These are phyloP conservation scores for Phortica magna DNA, from an alignment of 2,888 invertebrate genomes.

Conservation along the genomic window DNA sequence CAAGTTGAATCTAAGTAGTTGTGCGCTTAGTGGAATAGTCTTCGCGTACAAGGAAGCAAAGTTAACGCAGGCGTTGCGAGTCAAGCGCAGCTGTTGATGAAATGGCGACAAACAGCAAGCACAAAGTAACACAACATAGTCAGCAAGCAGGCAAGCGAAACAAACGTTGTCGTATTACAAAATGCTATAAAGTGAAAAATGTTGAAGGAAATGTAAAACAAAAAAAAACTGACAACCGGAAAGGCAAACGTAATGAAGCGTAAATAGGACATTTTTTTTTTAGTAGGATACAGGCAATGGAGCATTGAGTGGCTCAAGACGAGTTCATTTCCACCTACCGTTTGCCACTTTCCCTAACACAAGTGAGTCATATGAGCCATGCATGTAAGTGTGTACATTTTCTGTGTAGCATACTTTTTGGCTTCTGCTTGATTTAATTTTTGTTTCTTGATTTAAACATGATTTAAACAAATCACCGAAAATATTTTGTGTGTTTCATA, in stretches of 20 bases:
- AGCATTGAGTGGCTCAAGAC: not conserved
- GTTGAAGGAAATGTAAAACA: constrained; percentile 71
- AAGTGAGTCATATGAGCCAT: not conserved
- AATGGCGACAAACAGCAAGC: constrained; percentile 57
- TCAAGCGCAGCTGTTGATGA: constrained; percentile 70
- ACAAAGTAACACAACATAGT: constrained; percentile 19
- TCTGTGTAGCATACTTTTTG: not conserved
- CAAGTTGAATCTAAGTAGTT: constrained; percentile 1
- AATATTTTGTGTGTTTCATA: constrained; percentile 8
- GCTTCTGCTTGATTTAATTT: not conserved
- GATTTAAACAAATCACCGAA: constrained; percentile 5
- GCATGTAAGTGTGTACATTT: not conserved
- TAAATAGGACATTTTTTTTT: constrained; percentile 67
- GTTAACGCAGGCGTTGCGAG: constrained; percentile 56
- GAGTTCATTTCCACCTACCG: not conserved
- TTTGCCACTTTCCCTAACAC: not conserved
- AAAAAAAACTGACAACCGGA: constrained; percentile 70
- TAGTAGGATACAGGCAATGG: constrained; percentile 44
- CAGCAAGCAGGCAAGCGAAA: constrained; percentile 41
- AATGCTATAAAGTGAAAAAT: constrained; percentile 69
- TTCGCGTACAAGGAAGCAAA: constrained; percentile 27
- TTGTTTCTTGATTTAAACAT: not conserved
- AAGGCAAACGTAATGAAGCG: constrained; percentile 70
- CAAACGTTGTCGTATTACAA: constrained; percentile 34
- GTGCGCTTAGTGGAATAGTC: not conserved